Base-by-base conservation (phyloP, 2,888 invertebrate species). In the Synergus gifuensis region DNA sequence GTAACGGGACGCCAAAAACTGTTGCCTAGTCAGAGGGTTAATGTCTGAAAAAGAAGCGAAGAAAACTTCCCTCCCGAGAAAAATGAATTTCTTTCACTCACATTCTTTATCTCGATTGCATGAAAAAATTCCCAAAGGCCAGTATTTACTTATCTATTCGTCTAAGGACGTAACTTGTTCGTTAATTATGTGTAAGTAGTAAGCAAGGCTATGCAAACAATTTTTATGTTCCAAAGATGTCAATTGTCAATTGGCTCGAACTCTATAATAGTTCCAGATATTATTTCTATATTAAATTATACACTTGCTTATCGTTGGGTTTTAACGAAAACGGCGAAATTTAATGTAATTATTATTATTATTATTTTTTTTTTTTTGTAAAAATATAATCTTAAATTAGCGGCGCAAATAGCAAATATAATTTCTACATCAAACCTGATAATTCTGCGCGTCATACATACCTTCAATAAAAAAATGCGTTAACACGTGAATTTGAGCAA, bases 111-210 rank as follows among this genome's bases (percentile, higher is more conserved):
- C 5, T 54, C 5, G 4, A 4, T 54, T 54, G n/a, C 2, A n/a
- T 54, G 14, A 3, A 22, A 9, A 18, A 58, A 58, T 60, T 22
- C 12, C 18, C 1, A 22, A 60, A 60, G 22, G 1, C 11, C 60
- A 60, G 9, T 60, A 9, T 22, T 60, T 22, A 22, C 60, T 60
- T 22, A 54, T 54, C 22, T 60, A 11, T 22, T 22, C 9, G 22
- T 22, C 22, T 11, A 60, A 60, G 60, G 22, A 60, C 60, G 22
- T 22, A 18, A 18, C 18, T 22, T 60, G 22, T 60, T 60, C 60
- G 18, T 22, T 60, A 60, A 60, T 60, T 60, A 60, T 60, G 60
- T 60, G 22, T 22, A 22, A 60, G 60, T 60, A 60, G 22, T 60
- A 22, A 60, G 22, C 60, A 18, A 60, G 18, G 60, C 60, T 60